Evolutionary conservation across 2,113 vertebrate genomes (phyloP).

Genomic region (Apus apus): DNA sequence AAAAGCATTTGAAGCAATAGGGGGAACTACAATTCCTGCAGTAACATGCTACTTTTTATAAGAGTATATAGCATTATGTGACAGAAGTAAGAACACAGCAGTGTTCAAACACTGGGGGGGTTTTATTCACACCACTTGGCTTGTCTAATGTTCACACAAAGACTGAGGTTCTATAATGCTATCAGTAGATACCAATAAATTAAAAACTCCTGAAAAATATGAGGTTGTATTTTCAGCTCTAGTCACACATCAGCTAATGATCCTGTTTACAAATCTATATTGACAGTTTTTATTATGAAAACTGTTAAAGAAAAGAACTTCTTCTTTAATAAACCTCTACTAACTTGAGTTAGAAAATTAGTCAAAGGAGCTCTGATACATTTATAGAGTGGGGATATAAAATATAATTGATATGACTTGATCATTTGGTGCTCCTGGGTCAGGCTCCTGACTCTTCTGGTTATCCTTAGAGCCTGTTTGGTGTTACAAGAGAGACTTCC

Average conservation of each 20-base stretch:
- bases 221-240: neutral
- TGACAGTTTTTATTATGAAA: neutral
- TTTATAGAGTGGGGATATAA: neutral
- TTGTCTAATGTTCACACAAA: neutral
- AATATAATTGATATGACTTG: slow-evolving; percentile 43
- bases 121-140: neutral
- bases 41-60: neutral
- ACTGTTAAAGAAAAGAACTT: neutral
- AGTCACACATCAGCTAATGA: neutral
- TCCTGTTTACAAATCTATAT: neutral
- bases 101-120: neutral
- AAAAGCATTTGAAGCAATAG: neutral
- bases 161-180: neutral
- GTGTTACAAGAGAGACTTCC: neutral
- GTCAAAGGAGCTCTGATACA: slow-evolving; percentile 32
- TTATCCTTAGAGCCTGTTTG: neutral
- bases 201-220: neutral
- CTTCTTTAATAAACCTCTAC: neutral
- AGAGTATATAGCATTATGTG: too few relatives aligned
- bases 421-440: neutral
- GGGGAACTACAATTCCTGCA: neutral
- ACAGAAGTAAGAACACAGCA: neutral
- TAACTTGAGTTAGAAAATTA: slow-evolving; percentile 26
- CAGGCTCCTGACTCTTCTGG: neutral
- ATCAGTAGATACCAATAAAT: neutral